Conservation (phyloP, 1,140 invertebrate species). For the Aphidius gifuensis region DNA sequence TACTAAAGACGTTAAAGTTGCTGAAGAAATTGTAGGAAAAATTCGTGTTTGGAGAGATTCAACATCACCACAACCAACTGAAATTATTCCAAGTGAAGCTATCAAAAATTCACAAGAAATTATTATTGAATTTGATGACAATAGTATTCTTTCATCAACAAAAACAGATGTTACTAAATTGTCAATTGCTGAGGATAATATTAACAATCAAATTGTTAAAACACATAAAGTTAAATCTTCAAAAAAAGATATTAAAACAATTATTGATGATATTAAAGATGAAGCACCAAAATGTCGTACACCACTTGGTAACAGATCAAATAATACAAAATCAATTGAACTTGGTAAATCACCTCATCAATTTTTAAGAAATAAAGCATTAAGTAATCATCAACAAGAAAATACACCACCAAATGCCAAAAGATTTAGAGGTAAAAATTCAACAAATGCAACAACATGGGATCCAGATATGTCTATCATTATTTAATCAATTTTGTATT, state of each 20-base stretch:
- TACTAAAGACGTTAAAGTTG: conserved; percentile 6
- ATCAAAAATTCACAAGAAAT: conserved; percentile 27
- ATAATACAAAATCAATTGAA: conserved; percentile 31
- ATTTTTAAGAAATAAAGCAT: conserved; percentile 31
- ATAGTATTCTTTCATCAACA: neutral
- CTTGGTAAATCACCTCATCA: conserved; percentile 34
- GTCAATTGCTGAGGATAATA: conserved; percentile 24
- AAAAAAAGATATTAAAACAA: conserved; percentile 24
- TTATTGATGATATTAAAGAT: conserved; percentile 24
- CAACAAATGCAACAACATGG: conserved; percentile 38
- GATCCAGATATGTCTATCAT: conserved; percentile 43
- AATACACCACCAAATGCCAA: conserved; percentile 43
- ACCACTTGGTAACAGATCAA: conserved; percentile 46
- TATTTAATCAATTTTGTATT: conserved; percentile 33
- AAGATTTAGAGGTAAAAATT: conserved; percentile 30
- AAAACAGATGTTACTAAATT: conserved; percentile 3
- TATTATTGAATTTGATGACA: conserved; percentile 38
- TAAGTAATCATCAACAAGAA: conserved; percentile 38
- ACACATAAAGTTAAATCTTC: conserved; percentile 18
- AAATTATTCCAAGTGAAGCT: neutral
- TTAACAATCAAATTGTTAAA: conserved; percentile 16
- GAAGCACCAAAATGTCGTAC: conserved; percentile 38
- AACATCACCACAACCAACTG: conserved; percentile 9
- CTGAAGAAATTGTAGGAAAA: neutral
- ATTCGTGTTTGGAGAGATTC: conserved; percentile 44